These are phyloP conservation scores for Leucoraja erinaceus DNA, from an alignment of 2,113 vertebrate genomes.

Conservation along the genomic window DNA sequence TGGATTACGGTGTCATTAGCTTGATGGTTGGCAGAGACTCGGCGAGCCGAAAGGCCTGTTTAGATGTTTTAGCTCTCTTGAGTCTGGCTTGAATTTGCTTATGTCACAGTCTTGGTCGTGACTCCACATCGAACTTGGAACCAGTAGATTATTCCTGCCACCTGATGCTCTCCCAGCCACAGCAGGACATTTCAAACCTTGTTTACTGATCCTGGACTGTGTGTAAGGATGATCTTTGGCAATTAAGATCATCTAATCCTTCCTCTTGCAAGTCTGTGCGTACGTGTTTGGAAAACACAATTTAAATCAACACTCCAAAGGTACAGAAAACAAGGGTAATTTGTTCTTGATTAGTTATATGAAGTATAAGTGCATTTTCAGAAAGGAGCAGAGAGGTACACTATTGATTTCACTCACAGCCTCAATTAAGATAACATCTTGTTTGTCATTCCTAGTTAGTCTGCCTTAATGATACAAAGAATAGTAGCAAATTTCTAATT, in stretches of 20 bases:
- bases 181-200: neutral
- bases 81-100: neutral
- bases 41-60: too few relatives aligned
- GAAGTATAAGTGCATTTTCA: too few relatives aligned
- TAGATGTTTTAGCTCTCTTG: too few relatives aligned
- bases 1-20: too few relatives aligned
- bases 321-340: neutral
- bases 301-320: neutral
- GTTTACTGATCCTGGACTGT: neutral
- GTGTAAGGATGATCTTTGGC: neutral
- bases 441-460: neutral
- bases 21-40: too few relatives aligned
- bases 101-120: neutral
- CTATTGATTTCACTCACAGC: neutral
- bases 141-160: neutral
- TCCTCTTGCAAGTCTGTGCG: neutral
- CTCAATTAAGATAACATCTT: neutral
- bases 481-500: neutral
- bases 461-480: neutral
- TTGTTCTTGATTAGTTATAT: neutral
- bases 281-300: neutral
- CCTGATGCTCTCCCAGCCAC: neutral
- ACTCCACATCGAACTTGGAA: neutral
- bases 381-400: neutral
- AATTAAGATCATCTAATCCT: neutral